Percentiles rank a stretch among this genome's conserved stretches.
phyloP scores from a whole-genome alignment of 1,140 invertebrate species.

The Riptortus pedestris region DNA sequence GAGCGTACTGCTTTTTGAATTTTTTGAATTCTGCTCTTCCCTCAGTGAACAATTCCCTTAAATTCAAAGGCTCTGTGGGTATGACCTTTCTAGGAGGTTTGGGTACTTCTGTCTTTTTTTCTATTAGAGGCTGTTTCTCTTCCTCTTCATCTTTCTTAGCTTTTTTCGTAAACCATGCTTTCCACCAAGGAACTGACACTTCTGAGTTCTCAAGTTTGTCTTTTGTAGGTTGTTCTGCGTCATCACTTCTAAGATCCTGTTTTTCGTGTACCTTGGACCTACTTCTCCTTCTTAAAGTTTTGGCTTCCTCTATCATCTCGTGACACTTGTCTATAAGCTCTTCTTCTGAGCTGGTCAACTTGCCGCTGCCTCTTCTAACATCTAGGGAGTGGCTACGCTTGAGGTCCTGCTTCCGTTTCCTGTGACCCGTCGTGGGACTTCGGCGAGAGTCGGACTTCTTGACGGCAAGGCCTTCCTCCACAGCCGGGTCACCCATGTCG shows the following conservation, averaged over 20 bases:
- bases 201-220: background rate
- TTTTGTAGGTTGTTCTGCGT: too few species aligned
- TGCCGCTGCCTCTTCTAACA: background rate
- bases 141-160: constrained; percentile 19
- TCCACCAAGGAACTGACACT: constrained; percentile 10
- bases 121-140: constrained; percentile 10
- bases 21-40: constrained; percentile 41
- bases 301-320: background rate
- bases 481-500: background rate
- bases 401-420: background rate
- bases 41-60: constrained; percentile 2
- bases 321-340: background rate
- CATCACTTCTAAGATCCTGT: background rate
- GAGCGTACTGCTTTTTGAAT: constrained; percentile 47
- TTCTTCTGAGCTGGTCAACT: background rate
- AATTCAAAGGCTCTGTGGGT: background rate
- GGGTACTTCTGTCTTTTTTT: constrained; percentile 4
- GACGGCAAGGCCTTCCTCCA: background rate
- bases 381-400: background rate
- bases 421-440: background rate
- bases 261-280: background rate
- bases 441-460: background rate
- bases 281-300: background rate
- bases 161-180: background rate
- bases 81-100: background rate